Percentiles rank a stretch among this genome's conserved stretches.
phyloP scores from a whole-genome alignment of 92 coral and sea anemone species.

The Nematostella vectensis region DNA sequence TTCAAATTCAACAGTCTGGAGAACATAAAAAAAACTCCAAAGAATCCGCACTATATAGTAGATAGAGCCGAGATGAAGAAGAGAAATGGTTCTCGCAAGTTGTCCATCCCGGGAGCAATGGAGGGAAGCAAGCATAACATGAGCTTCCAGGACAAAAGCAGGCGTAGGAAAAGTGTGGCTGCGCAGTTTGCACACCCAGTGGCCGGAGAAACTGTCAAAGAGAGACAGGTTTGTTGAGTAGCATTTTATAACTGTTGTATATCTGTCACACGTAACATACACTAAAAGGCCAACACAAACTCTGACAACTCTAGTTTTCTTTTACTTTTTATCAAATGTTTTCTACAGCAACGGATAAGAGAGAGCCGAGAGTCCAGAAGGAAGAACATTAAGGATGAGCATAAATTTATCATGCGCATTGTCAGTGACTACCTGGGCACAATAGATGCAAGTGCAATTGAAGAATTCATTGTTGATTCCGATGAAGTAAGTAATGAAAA shows the following conservation, averaged over 20 bases:
- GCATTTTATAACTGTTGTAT: too few relatives aligned
- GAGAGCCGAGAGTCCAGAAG: conserved; percentile 82
- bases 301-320: too few relatives aligned
- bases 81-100: too few relatives aligned
- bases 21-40: too few relatives aligned
- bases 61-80: neutral
- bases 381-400: conserved; percentile 49
- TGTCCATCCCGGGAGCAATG: neutral
- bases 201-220: conserved; percentile 71
- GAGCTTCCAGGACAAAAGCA: conserved; percentile 40
- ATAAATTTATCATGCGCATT: conserved; percentile 57
- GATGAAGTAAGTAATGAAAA: conserved; percentile 52
- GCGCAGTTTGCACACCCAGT: conserved; percentile 72
- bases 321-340: too few relatives aligned
- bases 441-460: conserved; percentile 50
- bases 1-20: too few relatives aligned
- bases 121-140: neutral
- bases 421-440: conserved; percentile 44
- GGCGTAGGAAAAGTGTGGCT: conserved; percentile 49
- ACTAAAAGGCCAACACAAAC: too few relatives aligned
- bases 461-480: conserved; percentile 68
- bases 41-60: too few relatives aligned
- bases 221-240: conserved; percentile 67
- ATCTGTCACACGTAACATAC: too few relatives aligned
- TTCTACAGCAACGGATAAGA: conserved; percentile 68